Conservation (phyloP, 2,797 vertebrate genomes). For the Buceros bicornis region DNA sequence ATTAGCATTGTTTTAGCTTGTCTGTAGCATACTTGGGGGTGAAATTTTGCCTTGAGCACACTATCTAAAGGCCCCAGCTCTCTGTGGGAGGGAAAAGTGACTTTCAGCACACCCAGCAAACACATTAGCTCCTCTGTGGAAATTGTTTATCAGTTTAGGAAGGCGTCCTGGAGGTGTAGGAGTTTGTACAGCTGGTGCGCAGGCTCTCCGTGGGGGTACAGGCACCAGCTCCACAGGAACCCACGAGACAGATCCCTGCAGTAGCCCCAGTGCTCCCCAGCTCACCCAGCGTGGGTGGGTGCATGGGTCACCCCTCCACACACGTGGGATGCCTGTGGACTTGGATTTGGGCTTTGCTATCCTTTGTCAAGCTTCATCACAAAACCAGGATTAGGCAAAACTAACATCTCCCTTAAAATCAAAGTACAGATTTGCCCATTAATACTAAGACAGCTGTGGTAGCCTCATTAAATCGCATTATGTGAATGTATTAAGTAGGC, state of each 20-base stretch:
- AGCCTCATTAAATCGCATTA: neutral
- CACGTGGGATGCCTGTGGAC: accelerated
- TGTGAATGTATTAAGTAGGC: neutral
- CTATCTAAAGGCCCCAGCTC: neutral
- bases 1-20: neutral
- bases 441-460: neutral
- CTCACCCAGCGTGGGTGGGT: accelerated
- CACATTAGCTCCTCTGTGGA: neutral
- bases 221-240: neutral
- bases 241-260: accelerated
- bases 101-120: neutral
- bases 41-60: accelerated
- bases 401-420: neutral
- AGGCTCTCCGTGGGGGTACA: neutral
- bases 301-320: neutral
- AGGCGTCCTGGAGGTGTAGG: neutral
- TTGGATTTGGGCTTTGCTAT: neutral
- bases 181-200: neutral
- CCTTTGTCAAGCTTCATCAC: neutral
- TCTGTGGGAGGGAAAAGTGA: neutral
- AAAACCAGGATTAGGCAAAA: neutral
- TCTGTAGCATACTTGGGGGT: neutral
- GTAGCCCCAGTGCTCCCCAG: neutral
- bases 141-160: neutral
- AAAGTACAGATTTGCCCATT: neutral